These are phyloP conservation scores for Yponomeuta evonymella DNA, from an alignment of 2,888 invertebrate species.

Conservation along the genomic window DNA sequence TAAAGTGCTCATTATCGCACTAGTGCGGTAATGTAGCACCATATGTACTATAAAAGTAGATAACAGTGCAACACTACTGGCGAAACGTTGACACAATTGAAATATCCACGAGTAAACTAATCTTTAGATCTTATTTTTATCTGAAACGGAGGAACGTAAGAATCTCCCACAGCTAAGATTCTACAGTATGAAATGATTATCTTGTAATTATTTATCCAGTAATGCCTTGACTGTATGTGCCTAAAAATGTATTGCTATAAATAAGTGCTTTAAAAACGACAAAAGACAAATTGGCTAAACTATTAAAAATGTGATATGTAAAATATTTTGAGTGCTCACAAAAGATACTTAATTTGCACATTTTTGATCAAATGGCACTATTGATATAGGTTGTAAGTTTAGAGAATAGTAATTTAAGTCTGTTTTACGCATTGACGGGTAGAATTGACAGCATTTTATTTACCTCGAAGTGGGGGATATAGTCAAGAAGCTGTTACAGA, in stretches of 20 bases:
- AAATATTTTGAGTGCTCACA: slow-evolving; percentile 43
- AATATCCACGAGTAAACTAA: background rate
- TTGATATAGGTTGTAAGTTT: background rate
- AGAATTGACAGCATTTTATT: no score
- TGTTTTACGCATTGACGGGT: background rate
- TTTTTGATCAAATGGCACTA: slow-evolving; percentile 11
- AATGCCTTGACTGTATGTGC: slow-evolving; percentile 4
- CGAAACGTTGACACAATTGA: background rate
- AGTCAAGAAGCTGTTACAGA: no score
- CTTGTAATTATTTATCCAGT: background rate
- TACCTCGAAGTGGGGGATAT: no score
- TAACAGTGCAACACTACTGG: background rate
- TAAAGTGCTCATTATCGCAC: no score
- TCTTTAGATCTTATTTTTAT: background rate
- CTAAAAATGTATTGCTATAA: background rate
- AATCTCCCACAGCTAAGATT: background rate
- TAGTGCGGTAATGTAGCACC: no score
- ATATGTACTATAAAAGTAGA: background rate
- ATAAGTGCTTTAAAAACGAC: slow-evolving; percentile 1
- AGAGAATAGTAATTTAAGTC: background rate
- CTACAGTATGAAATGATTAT: background rate
- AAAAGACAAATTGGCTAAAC: background rate
- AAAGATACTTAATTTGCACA: slow-evolving; percentile 49
- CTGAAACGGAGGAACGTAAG: background rate
- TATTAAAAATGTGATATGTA: slow-evolving; percentile 26